Evolutionary conservation across 1,140 invertebrate genomes (phyloP).

Genomic region (Eupristina koningsbergeri): DNA sequence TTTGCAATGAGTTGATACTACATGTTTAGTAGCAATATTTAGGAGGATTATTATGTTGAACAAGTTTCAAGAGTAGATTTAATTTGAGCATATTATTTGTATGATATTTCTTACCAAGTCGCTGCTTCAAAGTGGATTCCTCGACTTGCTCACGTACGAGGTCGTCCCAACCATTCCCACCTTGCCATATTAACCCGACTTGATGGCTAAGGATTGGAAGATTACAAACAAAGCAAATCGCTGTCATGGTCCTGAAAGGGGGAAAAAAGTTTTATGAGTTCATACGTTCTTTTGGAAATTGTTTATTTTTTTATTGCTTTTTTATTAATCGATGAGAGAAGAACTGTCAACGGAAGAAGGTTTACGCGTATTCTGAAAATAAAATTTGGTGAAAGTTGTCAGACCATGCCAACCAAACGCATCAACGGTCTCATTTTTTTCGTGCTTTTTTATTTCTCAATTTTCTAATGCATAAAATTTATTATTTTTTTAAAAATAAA

Average conservation of each 20-base stretch:
- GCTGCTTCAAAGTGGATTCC: conserved; percentile 85
- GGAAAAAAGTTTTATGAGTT: conserved; percentile 29
- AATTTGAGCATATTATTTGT: too few species aligned
- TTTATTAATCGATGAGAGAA: conserved; percentile 49
- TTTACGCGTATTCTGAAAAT: conserved; percentile 60
- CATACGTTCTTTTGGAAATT: too few species aligned
- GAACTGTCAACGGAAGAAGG: conserved; percentile 57
- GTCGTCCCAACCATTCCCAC: conserved; percentile 94
- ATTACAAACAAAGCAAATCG: conserved; percentile 96
- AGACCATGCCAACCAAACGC: conserved; percentile 67
- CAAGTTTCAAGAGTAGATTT: too few species aligned
- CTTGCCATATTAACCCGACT: conserved; percentile 92
- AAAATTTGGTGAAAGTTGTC: conserved; percentile 61
- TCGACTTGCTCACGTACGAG: conserved; percentile 87
- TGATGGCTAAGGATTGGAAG: conserved; percentile 93
- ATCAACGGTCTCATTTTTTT: conserved; percentile 50
- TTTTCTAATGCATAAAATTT: not conserved
- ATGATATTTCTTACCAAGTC: conserved; percentile 74
- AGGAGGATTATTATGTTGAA: too few species aligned
- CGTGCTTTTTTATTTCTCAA: conserved; percentile 50
- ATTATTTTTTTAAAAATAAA: not conserved
- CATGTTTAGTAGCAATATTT: too few species aligned
- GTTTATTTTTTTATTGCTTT: not conserved
- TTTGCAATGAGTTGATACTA: too few species aligned
- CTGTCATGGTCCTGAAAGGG: conserved; percentile 88